Base-by-base conservation (phyloP, 64 coral and sea anemone species). In the Porites lutea region DNA sequence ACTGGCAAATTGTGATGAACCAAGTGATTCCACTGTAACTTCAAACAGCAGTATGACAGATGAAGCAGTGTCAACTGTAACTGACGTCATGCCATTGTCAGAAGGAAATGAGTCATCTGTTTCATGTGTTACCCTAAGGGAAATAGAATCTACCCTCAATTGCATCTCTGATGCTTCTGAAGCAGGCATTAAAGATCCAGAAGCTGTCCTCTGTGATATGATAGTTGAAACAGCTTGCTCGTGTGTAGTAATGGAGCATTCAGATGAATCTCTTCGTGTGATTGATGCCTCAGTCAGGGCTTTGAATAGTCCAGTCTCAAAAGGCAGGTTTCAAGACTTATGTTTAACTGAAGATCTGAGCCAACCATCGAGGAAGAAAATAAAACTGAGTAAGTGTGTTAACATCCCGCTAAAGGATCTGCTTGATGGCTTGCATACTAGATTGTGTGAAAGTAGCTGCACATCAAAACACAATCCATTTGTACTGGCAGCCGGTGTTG, bases 281-380 rank as follows among this genome's bases (percentile, higher is more conserved):
- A 18, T 14, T 5, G 62, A 18, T 12, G 13, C 62, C 4, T 57
- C 54, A 57, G 7, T 57, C 7, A 57, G 12, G 54, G 54, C 54
- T 9, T 7, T 57, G 54, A 57, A 12, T 57, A 57, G 54, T 57
- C 54, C 1, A 1, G 12, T 12, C 12, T 7, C 54, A 57, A 12
- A 57, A 7, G 54, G 12, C 54, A 57, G 54, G 54, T 57, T 57
- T 6, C 1, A 57, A 12, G 54, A 57, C 7, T 57, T 6, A 5
- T 12, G 1, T 3, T 71, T 23, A 12, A 8, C 27, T 27, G 48
- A 77, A 52, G 48, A 53, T 6, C 2, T 52, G 5, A 77, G 53
- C 16, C 74, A 77, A 52, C 74, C 74, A 77, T 45, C 74, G n/a
- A 51, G 49, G 6, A 77, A 77, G 53, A 77, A 77, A 49, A 54